Percentiles rank a stretch among this genome's conserved stretches.
phyloP scores from a whole-genome alignment of 2,888 invertebrate species.

The Nymphalis urticae region DNA sequence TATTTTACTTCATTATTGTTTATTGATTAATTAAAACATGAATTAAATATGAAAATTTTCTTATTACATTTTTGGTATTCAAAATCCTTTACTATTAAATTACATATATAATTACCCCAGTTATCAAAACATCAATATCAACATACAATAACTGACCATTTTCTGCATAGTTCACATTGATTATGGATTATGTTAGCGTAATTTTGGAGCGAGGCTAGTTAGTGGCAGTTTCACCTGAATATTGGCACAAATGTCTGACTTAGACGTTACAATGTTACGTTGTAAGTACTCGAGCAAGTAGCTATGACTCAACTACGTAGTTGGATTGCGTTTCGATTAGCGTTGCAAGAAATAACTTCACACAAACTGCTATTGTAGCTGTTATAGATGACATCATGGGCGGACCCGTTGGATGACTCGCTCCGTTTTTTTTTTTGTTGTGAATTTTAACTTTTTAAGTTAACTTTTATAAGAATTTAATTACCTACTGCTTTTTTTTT shows the following conservation, averaged over 20 bases:
- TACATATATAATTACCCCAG: too few relatives aligned
- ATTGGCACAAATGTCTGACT: not conserved
- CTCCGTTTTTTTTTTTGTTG: slow-evolving; percentile 39
- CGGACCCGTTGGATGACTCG: slow-evolving; percentile 23
- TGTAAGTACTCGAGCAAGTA: not conserved
- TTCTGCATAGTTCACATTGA: too few relatives aligned
- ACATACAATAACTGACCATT: too few relatives aligned
- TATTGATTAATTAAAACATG: too few relatives aligned
- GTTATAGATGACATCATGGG: slow-evolving; percentile 62
- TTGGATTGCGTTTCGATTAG: slow-evolving; percentile 46
- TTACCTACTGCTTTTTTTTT: not conserved
- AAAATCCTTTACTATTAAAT: too few relatives aligned
- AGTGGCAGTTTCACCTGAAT: not conserved
- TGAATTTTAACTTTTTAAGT: slow-evolving; percentile 16
- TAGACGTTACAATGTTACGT: not conserved
- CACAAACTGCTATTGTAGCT: slow-evolving; percentile 35
- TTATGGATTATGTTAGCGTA: too few relatives aligned
- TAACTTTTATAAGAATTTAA: not conserved
- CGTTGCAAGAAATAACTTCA: slow-evolving; percentile 45
- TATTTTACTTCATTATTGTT: too few relatives aligned
- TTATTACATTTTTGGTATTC: too few relatives aligned
- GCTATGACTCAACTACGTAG: slow-evolving; percentile 24
- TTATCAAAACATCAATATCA: too few relatives aligned
- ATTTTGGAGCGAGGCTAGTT: not conserved
- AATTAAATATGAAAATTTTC: too few relatives aligned